Conservation (phyloP, 1,140 invertebrate genomes). For the Drosophila pallidifrons region DNA sequence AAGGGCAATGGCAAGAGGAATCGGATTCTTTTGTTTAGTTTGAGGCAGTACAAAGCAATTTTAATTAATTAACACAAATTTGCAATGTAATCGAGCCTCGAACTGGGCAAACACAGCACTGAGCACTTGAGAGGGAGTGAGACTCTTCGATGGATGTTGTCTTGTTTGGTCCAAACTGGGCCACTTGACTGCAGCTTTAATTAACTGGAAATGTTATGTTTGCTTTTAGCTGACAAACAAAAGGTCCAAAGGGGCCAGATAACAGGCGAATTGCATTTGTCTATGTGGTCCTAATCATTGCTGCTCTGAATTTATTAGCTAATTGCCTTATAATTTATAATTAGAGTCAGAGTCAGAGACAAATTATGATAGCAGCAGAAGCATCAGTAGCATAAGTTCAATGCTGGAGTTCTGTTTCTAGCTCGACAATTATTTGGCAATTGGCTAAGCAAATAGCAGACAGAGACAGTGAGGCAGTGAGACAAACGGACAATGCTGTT, state of each 20-base stretch:
- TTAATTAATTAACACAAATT: constrained; percentile 82
- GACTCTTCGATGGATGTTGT: constrained; percentile 4
- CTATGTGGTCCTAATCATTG: constrained; percentile 44
- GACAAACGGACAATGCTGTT: constrained; percentile 17
- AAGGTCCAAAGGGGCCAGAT: constrained; percentile 50
- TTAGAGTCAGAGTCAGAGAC: constrained; percentile 20
- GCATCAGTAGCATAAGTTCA: neutral
- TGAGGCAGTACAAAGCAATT: constrained; percentile 38
- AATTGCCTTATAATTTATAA: constrained; percentile 75
- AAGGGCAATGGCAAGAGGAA: neutral
- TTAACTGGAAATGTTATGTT: constrained; percentile 81
- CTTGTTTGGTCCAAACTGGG: constrained; percentile 24
- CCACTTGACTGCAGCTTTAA: constrained; percentile 82
- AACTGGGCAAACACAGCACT: constrained; percentile 20
- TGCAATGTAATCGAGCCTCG: constrained; percentile 68
- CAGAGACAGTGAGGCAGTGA: constrained; percentile 4
- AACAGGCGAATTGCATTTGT: constrained; percentile 37
- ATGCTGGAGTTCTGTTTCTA: constrained; percentile 16
- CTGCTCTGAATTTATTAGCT: constrained; percentile 66
- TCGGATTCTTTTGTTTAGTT: constrained; percentile 36
- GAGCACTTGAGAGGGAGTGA: constrained; percentile 29
- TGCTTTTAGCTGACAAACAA: constrained; percentile 59
- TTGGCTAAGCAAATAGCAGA: constrained; percentile 38
- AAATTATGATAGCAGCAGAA: constrained; percentile 34
- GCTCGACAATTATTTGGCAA: constrained; percentile 41